A percentile compares a stretch with the other conserved stretches of the same genome.
Conservation (phyloP, 2,797 vertebrate genomes). For the Microctenopoma lineatum region DNA sequence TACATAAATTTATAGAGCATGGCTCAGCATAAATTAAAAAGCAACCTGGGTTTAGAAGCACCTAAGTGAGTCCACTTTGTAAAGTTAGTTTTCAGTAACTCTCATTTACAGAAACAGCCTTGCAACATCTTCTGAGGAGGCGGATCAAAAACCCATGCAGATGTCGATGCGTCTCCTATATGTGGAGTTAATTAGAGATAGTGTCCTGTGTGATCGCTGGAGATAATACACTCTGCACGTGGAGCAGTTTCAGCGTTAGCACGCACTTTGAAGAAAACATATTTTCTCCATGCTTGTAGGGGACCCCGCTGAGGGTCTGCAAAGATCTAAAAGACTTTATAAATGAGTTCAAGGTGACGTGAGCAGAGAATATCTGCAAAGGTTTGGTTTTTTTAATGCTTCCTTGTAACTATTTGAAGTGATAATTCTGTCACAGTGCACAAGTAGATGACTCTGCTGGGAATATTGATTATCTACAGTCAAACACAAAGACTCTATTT, state of each 20-base stretch:
- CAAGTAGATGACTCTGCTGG: constrained; percentile 62
- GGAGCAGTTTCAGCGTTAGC: constrained; percentile 35
- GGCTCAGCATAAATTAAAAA: constrained; percentile 83
- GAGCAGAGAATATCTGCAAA: constrained; percentile 43
- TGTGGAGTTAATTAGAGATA: constrained; percentile 57
- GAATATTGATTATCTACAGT: constrained; percentile 70
- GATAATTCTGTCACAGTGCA: constrained; percentile 70
- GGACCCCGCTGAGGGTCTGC: constrained; percentile 11
- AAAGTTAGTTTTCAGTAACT: constrained; percentile 80
- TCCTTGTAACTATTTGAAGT: constrained; percentile 69
- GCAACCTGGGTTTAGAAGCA: constrained; percentile 53
- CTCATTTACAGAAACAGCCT: constrained; percentile 71
- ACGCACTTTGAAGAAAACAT: constrained; percentile 56
- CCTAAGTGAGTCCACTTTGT: constrained; percentile 77
- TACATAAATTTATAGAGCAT: constrained; percentile 83
- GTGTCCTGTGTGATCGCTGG: constrained; percentile 45
- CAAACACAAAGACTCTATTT: constrained; percentile 50
- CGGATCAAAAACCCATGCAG: constrained; percentile 45
- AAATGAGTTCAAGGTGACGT: constrained; percentile 70
- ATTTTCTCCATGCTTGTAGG: constrained; percentile 42
- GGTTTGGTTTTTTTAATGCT: constrained; percentile 41
- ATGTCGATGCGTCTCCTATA: constrained; percentile 15
- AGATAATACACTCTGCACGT: constrained; percentile 46
- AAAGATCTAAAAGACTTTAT: constrained; percentile 27
- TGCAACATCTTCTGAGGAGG: constrained; percentile 44